Conservation (phyloP, 2,888 invertebrate species). For the Callinectes sapidus region DNA sequence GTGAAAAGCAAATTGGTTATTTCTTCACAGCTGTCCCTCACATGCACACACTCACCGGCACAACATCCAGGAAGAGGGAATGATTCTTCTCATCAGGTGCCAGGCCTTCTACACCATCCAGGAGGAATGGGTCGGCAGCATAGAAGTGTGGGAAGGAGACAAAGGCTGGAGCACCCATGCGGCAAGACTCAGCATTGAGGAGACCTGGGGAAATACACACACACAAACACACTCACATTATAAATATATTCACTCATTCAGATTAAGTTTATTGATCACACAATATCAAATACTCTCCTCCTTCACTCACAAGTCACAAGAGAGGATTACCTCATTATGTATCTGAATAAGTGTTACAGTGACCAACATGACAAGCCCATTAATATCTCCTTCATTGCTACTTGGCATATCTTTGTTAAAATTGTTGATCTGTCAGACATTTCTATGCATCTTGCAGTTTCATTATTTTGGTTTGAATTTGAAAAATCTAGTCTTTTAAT, state of each 20-base stretch:
- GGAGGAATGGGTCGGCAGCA: slow-evolving; percentile 83
- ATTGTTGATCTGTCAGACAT: too few species aligned
- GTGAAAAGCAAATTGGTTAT: not conserved
- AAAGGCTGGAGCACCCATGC: slow-evolving; percentile 87
- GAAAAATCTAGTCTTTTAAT: too few species aligned
- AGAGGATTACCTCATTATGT: too few species aligned
- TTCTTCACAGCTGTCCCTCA: not conserved
- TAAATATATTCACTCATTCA: not conserved
- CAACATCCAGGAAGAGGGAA: slow-evolving; percentile 85
- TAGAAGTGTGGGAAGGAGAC: slow-evolving; percentile 90
- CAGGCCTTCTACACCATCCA: slow-evolving; percentile 82
- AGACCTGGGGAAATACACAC: slow-evolving; percentile 53
- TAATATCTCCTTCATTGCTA: too few species aligned
- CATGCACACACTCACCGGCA: slow-evolving; percentile 79
- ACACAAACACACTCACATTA: not conserved
- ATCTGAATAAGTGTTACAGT: too few species aligned
- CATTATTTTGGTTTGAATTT: too few species aligned
- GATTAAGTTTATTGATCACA: not conserved
- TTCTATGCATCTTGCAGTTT: too few species aligned
- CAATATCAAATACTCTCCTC: too few species aligned
- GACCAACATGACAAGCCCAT: too few species aligned
- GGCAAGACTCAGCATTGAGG: slow-evolving; percentile 68
- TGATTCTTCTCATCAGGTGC: slow-evolving; percentile 82
- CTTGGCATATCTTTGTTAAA: too few species aligned
- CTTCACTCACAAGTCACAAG: too few species aligned